A percentile compares a stretch with the other conserved stretches of the same genome.
Evolutionary conservation across 30 jellyfish, hydroid and myxozoan genomes (phyloP).

Genomic region (Sanderia malayensis): DNA sequence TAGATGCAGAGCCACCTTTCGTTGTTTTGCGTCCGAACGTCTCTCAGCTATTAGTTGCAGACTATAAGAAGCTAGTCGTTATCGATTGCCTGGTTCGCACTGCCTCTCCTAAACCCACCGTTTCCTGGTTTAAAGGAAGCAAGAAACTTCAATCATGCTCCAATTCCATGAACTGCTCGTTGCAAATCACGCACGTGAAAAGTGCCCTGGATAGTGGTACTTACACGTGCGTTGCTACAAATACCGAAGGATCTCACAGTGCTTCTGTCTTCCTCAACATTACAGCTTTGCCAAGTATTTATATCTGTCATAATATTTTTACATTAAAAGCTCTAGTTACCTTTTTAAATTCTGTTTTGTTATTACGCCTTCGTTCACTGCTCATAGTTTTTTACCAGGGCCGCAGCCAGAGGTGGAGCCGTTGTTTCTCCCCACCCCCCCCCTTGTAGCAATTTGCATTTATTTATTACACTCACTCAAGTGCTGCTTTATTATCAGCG

Average conservation of each 20-base stretch:
- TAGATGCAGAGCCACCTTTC: conserved; percentile 29
- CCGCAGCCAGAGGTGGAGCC: neutral
- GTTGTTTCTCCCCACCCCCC: too few relatives aligned
- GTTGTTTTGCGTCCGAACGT: neutral
- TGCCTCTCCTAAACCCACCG: conserved; percentile 58
- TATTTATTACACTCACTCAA: too few relatives aligned
- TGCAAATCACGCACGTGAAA: conserved; percentile 6
- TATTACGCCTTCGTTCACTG: neutral
- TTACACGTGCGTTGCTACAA: conserved; percentile 37
- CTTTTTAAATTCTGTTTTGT: neutral
- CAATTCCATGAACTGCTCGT: neutral
- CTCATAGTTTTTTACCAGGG: neutral
- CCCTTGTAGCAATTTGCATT: too few relatives aligned
- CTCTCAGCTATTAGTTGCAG: neutral
- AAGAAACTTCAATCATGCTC: conserved; percentile 6
- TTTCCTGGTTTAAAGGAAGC: conserved; percentile 53
- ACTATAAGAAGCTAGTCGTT: neutral
- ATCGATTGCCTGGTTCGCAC: conserved; percentile 1
- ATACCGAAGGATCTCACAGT: conserved; percentile 31
- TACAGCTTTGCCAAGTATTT: conserved; percentile 5
- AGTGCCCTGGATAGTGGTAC: conserved; percentile 29
- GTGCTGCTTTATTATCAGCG: too few relatives aligned
- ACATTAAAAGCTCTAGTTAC: too few relatives aligned
- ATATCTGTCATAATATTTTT: neutral
- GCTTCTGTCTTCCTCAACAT: neutral